Base-by-base conservation (phyloP, 1,140 invertebrate genomes). In the Drosophila sturtevanti region DNA sequence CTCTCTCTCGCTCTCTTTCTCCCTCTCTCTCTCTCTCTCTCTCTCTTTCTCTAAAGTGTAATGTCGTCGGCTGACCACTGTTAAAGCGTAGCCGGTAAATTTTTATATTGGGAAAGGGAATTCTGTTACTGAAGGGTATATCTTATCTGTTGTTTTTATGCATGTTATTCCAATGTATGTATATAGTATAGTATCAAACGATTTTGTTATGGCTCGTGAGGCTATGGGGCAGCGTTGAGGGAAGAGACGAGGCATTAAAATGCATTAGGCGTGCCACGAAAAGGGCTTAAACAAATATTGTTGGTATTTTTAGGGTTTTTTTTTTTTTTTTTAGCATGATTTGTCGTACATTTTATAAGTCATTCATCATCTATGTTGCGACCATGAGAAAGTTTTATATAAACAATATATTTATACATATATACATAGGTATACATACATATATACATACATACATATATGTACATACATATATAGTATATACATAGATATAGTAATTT, bases 241-340 rank as follows among this genome's bases (percentile, higher is more conserved):
- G 7, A 48, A 48, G 41, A 7, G 10, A 21, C 18, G 10, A 56
- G 59, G 38, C 59, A 41, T 62, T 62, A 44, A 62, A 62, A 41
- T 62, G 59, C 59, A 62, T 62, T 62, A 62, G 35, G 12, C 21
- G 35, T 44, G 21, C 16, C 7, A 44, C 16, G 31, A 35, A 44
- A 62, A 62, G 59, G 22, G 38, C 38, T 62, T 62, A 24, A 27
- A 48, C 12, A 48, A 48, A 48, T 16, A 48, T 21, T 48, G 41
- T 48, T 48, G 18, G 41, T 48, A 18, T 38, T n/a, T 38, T 38
- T 35, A 12, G 9, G 9, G 11, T 35, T 35, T 35, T 31, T 31
- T 31, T 34, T 35, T 4, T 35, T 35, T 35, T 35, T 31, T 31
- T 38, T n/a, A 38, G 12, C n/a, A 38, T 38, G 37, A 48, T 48